Percentiles rank a stretch among this genome's conserved stretches.
These are phyloP conservation scores for Xerus rutilus DNA, from an alignment of 2,797 vertebrate genomes.

Conservation along the genomic window DNA sequence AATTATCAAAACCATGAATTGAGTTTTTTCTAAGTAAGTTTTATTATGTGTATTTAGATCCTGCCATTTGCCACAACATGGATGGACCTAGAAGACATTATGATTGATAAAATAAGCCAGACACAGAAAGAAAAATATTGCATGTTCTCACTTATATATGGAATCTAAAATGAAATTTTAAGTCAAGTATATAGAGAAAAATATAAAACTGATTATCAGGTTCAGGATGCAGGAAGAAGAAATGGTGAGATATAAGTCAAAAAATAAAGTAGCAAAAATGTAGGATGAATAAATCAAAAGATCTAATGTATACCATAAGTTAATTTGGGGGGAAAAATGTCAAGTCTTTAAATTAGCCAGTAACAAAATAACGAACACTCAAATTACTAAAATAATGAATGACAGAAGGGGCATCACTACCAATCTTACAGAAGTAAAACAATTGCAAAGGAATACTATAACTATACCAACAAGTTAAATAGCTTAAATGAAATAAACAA, in stretches of 20 bases:
- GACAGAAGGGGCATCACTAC: not conserved
- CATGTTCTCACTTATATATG: not conserved
- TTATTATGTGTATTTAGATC: not conserved
- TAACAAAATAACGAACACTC: constrained; percentile 19
- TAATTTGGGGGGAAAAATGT: not conserved
- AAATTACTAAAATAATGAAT: not conserved
- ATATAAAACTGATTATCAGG: not conserved
- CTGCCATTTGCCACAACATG: not conserved
- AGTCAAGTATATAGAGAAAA: not conserved
- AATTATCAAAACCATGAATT: not conserved
- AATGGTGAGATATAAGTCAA: not conserved
- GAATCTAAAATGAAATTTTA: not conserved
- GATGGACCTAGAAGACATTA: not conserved
- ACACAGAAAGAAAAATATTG: not conserved
- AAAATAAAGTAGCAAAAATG: not conserved
- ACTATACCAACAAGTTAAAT: not conserved
- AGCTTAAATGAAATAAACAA: not conserved
- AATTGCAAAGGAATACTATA: not conserved
- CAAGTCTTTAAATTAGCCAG: not conserved
- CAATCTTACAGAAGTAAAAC: not conserved
- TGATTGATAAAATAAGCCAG: not conserved
- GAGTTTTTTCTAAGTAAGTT: not conserved
- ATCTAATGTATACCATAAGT: too few species aligned
- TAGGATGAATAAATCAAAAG: not conserved
- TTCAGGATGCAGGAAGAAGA: not conserved